phyloP scores from a whole-genome alignment of 1,140 invertebrate genomes.

The Lerema accius region DNA sequence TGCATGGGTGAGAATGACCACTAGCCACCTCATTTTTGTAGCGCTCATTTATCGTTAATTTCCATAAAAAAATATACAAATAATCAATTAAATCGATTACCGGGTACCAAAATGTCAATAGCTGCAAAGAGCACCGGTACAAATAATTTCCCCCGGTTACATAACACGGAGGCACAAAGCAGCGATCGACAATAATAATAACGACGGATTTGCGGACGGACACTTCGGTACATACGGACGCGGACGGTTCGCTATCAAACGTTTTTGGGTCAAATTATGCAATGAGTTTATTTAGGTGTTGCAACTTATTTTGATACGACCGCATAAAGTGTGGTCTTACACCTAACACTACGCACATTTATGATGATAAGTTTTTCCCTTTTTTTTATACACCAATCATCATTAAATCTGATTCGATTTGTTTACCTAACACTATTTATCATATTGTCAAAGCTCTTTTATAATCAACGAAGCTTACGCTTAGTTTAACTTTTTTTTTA shows the following conservation, averaged over 20 bases:
- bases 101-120: background rate
- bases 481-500: too few relatives aligned
- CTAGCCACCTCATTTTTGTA: too few relatives aligned
- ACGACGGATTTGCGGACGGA: background rate
- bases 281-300: slow-evolving; percentile 9
- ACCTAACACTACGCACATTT: background rate
- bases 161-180: background rate
- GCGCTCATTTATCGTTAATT: too few relatives aligned
- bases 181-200: background rate
- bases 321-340: background rate
- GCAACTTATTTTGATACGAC: background rate
- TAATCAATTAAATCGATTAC: background rate
- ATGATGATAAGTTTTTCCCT: too few relatives aligned
- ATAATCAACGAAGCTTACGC: too few relatives aligned
- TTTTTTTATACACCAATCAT: too few relatives aligned
- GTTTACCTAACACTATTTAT: too few relatives aligned
- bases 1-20: too few relatives aligned
- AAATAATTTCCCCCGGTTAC: background rate
- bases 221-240: background rate
- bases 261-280: slow-evolving; percentile 12
- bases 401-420: too few relatives aligned
- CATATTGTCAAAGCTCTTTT: too few relatives aligned
- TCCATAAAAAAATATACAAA: too few relatives aligned
- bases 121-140: background rate
- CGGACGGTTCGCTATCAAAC: background rate